Evolutionary conservation across 2,113 vertebrate species (phyloP).

Genomic region (Microtus richardsoni): DNA sequence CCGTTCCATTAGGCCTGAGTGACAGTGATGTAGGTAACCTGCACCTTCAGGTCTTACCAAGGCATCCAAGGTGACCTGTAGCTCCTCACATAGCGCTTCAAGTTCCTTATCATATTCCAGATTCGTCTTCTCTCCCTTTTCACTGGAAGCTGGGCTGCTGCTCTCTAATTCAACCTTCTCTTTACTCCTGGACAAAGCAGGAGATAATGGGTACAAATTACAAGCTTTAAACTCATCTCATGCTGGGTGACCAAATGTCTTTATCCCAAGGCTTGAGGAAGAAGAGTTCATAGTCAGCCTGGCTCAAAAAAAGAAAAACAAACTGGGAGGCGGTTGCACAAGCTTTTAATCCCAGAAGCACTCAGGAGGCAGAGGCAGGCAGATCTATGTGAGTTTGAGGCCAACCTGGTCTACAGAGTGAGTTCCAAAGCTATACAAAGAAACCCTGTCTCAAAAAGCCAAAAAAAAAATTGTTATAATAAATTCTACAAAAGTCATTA

Average conservation of each 20-base stretch:
- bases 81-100: slow-evolving; percentile 87
- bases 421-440: no score
- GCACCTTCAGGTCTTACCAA: slow-evolving; percentile 86
- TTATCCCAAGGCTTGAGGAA: background rate
- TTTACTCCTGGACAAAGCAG: slow-evolving; percentile 81
- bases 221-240: background rate
- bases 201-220: background rate
- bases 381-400: no score
- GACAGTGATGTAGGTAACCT: background rate
- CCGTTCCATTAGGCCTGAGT: rapidly evolving
- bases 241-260: background rate
- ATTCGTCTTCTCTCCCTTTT: slow-evolving; percentile 53
- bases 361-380: no score
- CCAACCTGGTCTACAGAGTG: no score
- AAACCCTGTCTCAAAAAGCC: background rate
- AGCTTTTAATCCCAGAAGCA: no score
- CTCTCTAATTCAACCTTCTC: slow-evolving; percentile 79
- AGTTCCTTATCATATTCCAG: slow-evolving; percentile 85
- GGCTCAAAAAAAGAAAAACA: background rate
- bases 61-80: slow-evolving; percentile 87
- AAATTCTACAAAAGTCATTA: background rate
- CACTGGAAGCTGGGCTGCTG: slow-evolving; percentile 52
- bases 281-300: background rate
- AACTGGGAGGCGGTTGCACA: no score
- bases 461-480: background rate